Conservation (phyloP, 2,797 vertebrate genomes). For the Pachyuromys duprasi region DNA sequence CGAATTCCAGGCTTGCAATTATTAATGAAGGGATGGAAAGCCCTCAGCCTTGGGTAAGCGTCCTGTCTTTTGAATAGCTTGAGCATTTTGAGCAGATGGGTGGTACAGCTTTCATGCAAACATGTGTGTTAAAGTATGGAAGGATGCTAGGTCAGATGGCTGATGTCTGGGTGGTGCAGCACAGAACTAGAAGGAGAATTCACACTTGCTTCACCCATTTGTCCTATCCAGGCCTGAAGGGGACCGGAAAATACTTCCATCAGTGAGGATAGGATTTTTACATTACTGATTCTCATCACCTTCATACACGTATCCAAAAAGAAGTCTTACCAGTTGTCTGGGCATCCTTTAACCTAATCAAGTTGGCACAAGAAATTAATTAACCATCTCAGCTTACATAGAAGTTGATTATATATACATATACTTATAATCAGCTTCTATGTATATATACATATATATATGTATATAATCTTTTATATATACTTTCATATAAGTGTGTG, state of each 20-base stretch:
- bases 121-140: neutral
- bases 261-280: neutral
- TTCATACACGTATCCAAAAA: neutral
- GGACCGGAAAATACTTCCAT: no score
- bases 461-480: neutral
- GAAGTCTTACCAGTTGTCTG: neutral
- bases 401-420: neutral
- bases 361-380: neutral
- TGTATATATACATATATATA: neutral
- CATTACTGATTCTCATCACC: neutral
- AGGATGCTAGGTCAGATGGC: neutral
- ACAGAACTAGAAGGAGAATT: neutral
- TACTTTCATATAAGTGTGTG: neutral
- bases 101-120: neutral
- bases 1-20: neutral
- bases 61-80: neutral
- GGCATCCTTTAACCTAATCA: neutral
- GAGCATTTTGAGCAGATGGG: neutral
- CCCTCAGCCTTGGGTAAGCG: neutral
- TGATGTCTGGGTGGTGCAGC: neutral
- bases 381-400: neutral
- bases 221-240: neutral
- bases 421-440: no score
- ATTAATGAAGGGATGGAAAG: neutral
- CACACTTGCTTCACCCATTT: no score